A percentile compares a stretch with the other conserved stretches of the same genome.
Conservation (phyloP, 1,140 invertebrate species). For the Calliopsis andreniformis region DNA sequence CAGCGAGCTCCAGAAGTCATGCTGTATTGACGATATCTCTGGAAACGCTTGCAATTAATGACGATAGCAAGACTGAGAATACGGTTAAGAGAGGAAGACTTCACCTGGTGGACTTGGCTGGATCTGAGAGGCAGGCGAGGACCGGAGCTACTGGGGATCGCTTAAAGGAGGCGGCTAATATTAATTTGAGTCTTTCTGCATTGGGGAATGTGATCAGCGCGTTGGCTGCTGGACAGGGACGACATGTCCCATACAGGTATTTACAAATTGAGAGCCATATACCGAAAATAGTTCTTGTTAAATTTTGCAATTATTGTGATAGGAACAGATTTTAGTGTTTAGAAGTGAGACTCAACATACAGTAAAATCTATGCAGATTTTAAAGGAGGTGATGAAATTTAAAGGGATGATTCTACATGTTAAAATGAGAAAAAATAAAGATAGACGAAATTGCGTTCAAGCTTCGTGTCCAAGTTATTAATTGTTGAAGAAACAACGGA, state of each 20-base stretch:
- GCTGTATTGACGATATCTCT: slow-evolving; percentile 95
- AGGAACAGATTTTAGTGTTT: too few relatives aligned
- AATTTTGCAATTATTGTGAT: too few relatives aligned
- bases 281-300: too few relatives aligned
- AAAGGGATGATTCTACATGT: too few relatives aligned
- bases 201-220: slow-evolving; percentile 97
- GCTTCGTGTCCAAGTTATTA: too few relatives aligned
- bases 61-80: slow-evolving; percentile 79
- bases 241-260: slow-evolving; percentile 93
- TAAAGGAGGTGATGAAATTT: too few relatives aligned
- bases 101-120: slow-evolving; percentile 95
- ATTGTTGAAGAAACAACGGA: too few relatives aligned
- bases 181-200: slow-evolving; percentile 96
- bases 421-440: too few relatives aligned
- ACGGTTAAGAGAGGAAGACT: slow-evolving; percentile 89
- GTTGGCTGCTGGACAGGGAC: slow-evolving; percentile 93
- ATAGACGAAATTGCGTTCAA: too few relatives aligned
- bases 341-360: too few relatives aligned
- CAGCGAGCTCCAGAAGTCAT: slow-evolving; percentile 92
- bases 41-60: slow-evolving; percentile 85
- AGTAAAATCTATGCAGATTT: too few relatives aligned
- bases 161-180: slow-evolving; percentile 96
- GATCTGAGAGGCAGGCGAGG: slow-evolving; percentile 93
- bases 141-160: slow-evolving; percentile 93
- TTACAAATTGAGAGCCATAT: not conserved